A percentile compares a stretch with the other conserved stretches of the same genome.
Conservation (phyloP, 2,113 vertebrate species). For the Pluvialis apricaria region DNA sequence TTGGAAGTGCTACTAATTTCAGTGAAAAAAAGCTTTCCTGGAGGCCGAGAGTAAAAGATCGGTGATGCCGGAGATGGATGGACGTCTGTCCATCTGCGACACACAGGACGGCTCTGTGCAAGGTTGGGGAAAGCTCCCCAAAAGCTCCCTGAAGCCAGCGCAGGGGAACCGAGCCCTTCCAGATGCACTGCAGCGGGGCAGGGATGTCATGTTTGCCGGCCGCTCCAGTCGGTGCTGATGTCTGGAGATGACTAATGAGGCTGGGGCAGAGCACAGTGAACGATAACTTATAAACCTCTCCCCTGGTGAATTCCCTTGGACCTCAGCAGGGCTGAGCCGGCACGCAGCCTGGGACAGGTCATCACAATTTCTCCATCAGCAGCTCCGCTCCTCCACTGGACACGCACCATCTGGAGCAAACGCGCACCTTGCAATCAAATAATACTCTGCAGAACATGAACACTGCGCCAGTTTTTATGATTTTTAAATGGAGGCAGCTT, state of each 20-base stretch:
- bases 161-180: background rate
- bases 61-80: background rate
- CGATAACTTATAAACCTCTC: background rate
- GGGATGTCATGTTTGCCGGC: background rate
- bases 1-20: background rate
- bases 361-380: background rate
- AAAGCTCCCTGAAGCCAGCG: background rate
- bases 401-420: background rate
- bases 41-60: background rate
- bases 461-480: background rate
- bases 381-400: background rate
- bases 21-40: background rate
- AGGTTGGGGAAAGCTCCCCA: background rate
- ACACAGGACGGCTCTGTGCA: background rate
- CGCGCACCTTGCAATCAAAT: background rate
- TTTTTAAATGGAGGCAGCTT: background rate
- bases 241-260: background rate
- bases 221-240: background rate
- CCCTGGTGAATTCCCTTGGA: background rate
- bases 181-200: background rate
- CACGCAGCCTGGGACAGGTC: background rate
- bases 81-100: rapidly evolving
- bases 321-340: background rate
- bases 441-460: background rate
- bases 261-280: background rate